Evolutionary conservation across 2,797 vertebrate species (phyloP).

Genomic region (Picus viridis): DNA sequence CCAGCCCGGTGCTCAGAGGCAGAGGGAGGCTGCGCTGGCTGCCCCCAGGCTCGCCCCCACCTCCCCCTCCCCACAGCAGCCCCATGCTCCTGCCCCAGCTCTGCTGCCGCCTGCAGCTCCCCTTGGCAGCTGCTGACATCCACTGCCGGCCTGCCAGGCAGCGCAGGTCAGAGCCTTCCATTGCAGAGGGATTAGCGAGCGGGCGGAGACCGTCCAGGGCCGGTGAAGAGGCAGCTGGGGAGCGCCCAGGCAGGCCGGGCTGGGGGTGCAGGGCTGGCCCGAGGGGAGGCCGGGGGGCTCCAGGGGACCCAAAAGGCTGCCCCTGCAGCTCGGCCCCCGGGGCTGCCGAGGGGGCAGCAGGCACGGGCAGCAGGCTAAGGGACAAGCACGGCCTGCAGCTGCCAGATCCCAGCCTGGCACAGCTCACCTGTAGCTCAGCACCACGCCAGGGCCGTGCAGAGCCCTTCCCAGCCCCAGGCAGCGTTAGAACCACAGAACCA

Average conservation of each 20-base stretch:
- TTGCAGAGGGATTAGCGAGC: slow-evolving; percentile 73
- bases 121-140: slow-evolving; percentile 68
- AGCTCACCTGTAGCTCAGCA: neutral
- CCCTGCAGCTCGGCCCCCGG: neutral
- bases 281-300: slow-evolving; percentile 45
- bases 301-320: neutral
- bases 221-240: slow-evolving; percentile 76
- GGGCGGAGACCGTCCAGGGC: slow-evolving; percentile 72
- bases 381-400: neutral
- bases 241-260: slow-evolving; percentile 51
- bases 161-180: slow-evolving; percentile 70
- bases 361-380: neutral
- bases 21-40: neutral
- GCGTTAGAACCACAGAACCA: too few species aligned
- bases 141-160: slow-evolving; percentile 64
- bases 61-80: neutral
- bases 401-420: neutral
- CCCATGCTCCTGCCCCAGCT: neutral
- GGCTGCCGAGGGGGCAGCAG: neutral
- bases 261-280: slow-evolving; percentile 9
- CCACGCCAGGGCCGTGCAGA: neutral
- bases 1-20: neutral
- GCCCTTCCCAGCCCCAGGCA: neutral
- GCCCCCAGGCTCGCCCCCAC: neutral
- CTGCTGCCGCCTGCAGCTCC: slow-evolving; percentile 52